phyloP scores from a whole-genome alignment of 2,888 invertebrate genomes.

The Epinotia demarniana region DNA sequence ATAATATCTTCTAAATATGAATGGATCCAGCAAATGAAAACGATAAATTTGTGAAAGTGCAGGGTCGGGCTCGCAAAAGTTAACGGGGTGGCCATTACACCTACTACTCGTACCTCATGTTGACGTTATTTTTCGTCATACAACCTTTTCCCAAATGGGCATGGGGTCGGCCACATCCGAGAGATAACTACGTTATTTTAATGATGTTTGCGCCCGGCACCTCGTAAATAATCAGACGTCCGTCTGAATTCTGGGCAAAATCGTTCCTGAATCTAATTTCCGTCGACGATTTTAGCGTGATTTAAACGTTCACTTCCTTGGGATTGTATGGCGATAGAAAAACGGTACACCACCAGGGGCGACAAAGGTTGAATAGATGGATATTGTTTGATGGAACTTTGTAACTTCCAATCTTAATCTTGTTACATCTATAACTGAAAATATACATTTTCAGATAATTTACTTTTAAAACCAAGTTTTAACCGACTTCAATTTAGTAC shows the following conservation, averaged over 20 bases:
- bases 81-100: conserved; percentile 51
- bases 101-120: conserved; percentile 25
- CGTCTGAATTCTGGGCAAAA: conserved; percentile 23
- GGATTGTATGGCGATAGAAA: not conserved
- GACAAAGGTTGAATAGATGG: not conserved
- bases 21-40: conserved; percentile 62
- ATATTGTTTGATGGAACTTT: not conserved
- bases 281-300: conserved; percentile 11
- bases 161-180: conserved; percentile 37
- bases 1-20: conserved; percentile 70
- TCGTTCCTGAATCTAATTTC: conserved; percentile 30
- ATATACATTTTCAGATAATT: conserved; percentile 1
- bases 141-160: conserved; percentile 41
- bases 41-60: conserved; percentile 60
- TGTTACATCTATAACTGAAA: not conserved
- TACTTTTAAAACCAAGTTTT: too few relatives aligned
- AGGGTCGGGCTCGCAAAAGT: conserved; percentile 57
- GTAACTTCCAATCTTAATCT: not conserved
- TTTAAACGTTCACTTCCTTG: not conserved
- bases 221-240: conserved; percentile 39
- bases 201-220: conserved; percentile 40
- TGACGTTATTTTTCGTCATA: conserved; percentile 42
- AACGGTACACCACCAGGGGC: not conserved
- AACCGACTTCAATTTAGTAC: too few relatives aligned
- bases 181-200: conserved; percentile 44